Percentiles rank a stretch among this genome's conserved stretches.
Evolutionary conservation across 2,797 vertebrate species (phyloP).

Genomic region (Molothrus ater): DNA sequence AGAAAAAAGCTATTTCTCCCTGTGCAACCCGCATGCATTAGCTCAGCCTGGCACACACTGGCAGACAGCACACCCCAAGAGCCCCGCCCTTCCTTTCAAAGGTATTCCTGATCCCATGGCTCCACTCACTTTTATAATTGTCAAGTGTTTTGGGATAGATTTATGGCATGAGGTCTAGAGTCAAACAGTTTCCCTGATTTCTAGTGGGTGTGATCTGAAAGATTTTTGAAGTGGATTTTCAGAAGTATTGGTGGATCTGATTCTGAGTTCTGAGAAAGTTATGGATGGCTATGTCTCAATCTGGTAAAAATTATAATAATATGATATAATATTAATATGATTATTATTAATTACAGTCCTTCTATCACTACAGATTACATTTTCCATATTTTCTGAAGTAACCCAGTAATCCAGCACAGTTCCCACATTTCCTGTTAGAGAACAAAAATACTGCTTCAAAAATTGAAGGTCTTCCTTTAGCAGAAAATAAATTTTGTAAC

Average conservation of each 20-base stretch:
- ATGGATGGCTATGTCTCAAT: not conserved
- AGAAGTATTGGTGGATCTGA: not conserved
- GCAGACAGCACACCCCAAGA: fast-evolving
- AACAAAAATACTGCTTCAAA: not conserved
- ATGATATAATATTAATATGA: not conserved
- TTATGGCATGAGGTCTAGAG: not conserved
- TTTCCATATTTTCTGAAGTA: not conserved
- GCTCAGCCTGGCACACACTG: fast-evolving
- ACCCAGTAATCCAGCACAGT: not conserved
- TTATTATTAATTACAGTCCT: not conserved
- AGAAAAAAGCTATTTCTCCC: not conserved
- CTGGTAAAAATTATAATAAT: not conserved
- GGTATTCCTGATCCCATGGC: fast-evolving
- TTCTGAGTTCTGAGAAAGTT: not conserved
- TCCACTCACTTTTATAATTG: not conserved
- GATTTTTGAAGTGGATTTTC: not conserved
- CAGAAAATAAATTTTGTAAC: not conserved
- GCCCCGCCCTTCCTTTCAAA: fast-evolving
- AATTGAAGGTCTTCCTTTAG: not conserved
- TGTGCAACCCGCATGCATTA: not conserved
- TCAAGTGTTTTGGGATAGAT: not conserved
- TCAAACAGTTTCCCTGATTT: not conserved
- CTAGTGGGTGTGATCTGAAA: not conserved
- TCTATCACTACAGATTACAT: not conserved
- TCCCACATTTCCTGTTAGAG: not conserved